Evolutionary conservation across 2,797 vertebrate genomes (phyloP).

Genomic region (Stomatorhinus walkeri): DNA sequence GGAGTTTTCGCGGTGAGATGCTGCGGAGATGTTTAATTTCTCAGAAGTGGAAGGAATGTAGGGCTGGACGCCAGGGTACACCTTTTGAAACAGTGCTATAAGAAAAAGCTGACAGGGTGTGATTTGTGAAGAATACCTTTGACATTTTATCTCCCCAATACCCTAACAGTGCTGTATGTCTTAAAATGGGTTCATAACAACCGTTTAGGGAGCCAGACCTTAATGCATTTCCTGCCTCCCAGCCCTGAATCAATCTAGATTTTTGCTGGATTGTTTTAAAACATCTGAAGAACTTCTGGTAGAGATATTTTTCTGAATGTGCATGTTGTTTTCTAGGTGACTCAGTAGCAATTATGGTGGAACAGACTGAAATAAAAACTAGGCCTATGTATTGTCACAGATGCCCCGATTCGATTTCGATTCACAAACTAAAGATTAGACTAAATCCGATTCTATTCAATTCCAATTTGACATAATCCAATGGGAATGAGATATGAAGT

Average conservation of each 20-base stretch:
- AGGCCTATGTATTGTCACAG: neutral
- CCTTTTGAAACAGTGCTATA: neutral
- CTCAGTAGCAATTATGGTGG: neutral
- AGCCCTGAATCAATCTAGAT: neutral
- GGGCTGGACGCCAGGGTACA: neutral
- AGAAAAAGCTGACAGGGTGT: neutral
- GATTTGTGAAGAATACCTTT: conserved; percentile 1
- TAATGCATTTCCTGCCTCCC: neutral
- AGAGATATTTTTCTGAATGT: neutral
- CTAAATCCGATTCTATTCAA: neutral
- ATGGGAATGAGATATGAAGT: neutral
- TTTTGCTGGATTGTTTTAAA: neutral
- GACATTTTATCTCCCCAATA: neutral
- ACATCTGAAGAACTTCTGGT: neutral
- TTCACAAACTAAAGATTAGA: neutral
- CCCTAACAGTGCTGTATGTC: neutral
- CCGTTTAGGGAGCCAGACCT: neutral
- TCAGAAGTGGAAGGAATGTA: neutral
- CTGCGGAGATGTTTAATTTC: neutral
- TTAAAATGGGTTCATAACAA: neutral
- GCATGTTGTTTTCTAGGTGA: neutral
- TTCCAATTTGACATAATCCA: neutral
- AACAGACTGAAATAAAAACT: neutral
- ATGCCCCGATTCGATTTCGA: neutral
- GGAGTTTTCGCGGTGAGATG: neutral